Percentiles rank a stretch among this genome's conserved stretches.
These are phyloP conservation scores for Dasyornis broadbenti DNA, from an alignment of 2,113 vertebrate genomes.

Conservation along the genomic window DNA sequence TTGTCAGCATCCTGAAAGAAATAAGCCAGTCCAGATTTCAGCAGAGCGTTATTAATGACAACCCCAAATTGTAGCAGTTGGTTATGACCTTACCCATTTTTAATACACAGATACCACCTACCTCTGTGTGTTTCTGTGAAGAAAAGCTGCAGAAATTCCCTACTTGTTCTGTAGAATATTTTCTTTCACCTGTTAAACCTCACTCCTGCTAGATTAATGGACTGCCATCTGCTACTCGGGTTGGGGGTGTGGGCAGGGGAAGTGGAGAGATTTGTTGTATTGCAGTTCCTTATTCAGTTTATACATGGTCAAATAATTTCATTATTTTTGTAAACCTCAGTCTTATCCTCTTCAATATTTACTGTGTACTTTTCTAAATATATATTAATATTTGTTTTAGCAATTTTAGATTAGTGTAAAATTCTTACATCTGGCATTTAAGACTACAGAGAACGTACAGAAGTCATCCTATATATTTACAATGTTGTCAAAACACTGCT, in stretches of 20 bases:
- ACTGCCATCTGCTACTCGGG: neutral
- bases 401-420: neutral
- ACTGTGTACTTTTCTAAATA: neutral
- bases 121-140: neutral
- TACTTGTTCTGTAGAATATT: neutral
- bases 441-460: neutral
- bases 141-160: neutral
- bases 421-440: neutral
- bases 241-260: neutral
- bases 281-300: neutral
- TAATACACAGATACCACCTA: neutral
- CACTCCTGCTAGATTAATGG: neutral
- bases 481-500: neutral
- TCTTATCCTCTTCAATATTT: neutral
- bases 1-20: neutral
- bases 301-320: neutral
- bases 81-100: neutral
- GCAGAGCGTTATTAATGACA: neutral
- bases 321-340: neutral
- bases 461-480: neutral
- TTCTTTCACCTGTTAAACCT: neutral
- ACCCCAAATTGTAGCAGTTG: neutral
- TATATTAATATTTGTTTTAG: neutral
- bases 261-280: neutral
- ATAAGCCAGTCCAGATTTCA: neutral